Evolutionary conservation across 1,140 invertebrate genomes (phyloP), one percentile per base, ranked within the genome.

Genomic region (Parasteatoda tepidariorum): DNA sequence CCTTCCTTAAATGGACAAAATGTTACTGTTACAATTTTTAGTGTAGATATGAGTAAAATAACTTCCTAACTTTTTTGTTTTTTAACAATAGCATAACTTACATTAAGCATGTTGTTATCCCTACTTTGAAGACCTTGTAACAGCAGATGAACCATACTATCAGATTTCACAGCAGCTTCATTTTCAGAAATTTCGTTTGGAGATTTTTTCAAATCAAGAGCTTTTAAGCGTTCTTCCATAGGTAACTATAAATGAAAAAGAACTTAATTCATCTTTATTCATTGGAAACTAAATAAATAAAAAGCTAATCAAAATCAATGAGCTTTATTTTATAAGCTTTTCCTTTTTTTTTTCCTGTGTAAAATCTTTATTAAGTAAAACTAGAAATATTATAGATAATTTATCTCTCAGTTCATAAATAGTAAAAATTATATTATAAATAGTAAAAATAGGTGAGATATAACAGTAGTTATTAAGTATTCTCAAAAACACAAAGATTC

Each of bases 141-240:
- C 18, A 85, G 75, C 26, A 85, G 57, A 64, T 85, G 83, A n/a
- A 84, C 75, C 83, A 84, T 85, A 41, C 73, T 85, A 26, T 85
- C 83, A 6, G 75, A 38, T 62, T 66, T 79, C 24, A 66, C 30
- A n/a, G 55, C 13, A 41, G 41, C n/a, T 15, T 83, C 70, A 28
- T 34, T 5, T 31, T 74, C 81, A n/a, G 34, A 2, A 30, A 59
- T 2, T 66, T 28, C 62, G 54, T 64, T 26, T 26, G 81, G 70
- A 74, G 67, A 64, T 74, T 64, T 74, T 28, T 41, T 66, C 2
- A 83, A 57, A n/a, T 73, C 68, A 6, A 83, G 48, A n/a, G 70
- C 81, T 26, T 59, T 68, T 33, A 83, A 31, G 3, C 41, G 57
- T 54, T 74, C 81, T 59, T 83, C 81, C 61, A 83, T 83, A 3